Evolutionary conservation across 2,888 invertebrate species (phyloP), one percentile per base, ranked within the genome.

Genomic region (Perizoma affinitatum): DNA sequence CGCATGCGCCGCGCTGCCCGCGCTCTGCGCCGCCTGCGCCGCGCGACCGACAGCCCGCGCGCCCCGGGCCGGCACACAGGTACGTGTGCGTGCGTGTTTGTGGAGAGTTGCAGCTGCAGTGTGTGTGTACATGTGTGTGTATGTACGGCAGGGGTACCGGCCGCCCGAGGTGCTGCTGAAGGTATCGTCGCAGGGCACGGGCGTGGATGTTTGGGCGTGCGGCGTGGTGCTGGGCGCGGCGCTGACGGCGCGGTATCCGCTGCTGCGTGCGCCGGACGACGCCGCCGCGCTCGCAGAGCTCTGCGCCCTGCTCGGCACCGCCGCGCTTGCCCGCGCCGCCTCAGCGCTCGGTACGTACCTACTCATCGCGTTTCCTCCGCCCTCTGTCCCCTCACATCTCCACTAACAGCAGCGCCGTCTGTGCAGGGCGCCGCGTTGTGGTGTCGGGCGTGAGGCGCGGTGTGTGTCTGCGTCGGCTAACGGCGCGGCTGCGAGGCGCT

Each of bases 131-230:
- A 22, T 22, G 22, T 40, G 47, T 11, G 41, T 4, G 36, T 41
- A 6, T 42, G 84, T 82, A 41, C 5, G 3, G 38, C 44, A 59
- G 63, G 61, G 51, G 22, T 53, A 50, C 42, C 58, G 59, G 4
- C 61, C 58, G 51, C 60, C 60, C 52, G 56, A 80, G 78, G 96
- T 97, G 72, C 85, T 97, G 69, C 90, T 98, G 38, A 97, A 97
- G 86, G 95, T 94, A 82, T 91, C 94, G n/a, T 90, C 94, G 63
- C 98, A 98, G 90, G 95, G 96, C 40, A 95, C 96, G 74, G 96
- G 96, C 64, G 96, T 98, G 69, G 98, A 98, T 88, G 93, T 97
- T 74, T 98, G 98, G 98, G 96, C 98, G 51, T 94, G 95, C 46
- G 98, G 98, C 60, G 96, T 98, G 52, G 97, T 98, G 71, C 94